Evolutionary conservation across 1,140 invertebrate genomes (phyloP), one percentile per base, ranked within the genome.

Genomic region (Sycobia sp.): DNA sequence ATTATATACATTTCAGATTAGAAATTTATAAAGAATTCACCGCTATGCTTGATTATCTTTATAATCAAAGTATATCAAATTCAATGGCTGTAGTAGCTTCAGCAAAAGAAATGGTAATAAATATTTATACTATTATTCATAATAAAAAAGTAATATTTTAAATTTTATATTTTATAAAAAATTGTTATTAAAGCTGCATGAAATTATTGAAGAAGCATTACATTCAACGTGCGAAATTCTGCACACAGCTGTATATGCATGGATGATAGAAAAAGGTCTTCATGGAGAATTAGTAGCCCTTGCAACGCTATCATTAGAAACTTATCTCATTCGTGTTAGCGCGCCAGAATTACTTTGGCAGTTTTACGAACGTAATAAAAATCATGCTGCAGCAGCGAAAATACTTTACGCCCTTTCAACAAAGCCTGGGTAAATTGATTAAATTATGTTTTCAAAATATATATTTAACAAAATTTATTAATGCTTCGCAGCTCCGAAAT

Each of bases 271-370:
- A 16, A 89, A 90, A 71, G 86, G 89, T 68, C 82, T 92, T 70
- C 84, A 87, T 50, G 88, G 89, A 62, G 92, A 93, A 75, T 78
- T 97, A 56, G 82, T 96, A 58, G 84, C 90, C 74, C 84, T 94
- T 69, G 82, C 87, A 41, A 89, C 93, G 55, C 86, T 90, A n/a
- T 92, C 90, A 5, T 82, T 97, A 39, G 93, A 95, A 73, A 84
- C 86, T 36, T 97, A 92, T 73, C 76, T 97, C 13, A 87, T 89
- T 51, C 85, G 88, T 25, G 78, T 90, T 1, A 84, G 86, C 51
- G 85, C 92, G 5, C 86, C 93, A 44, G 95, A 98, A 78, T 83
- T 99, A 57, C 81, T 98, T 14, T 98, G 96, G 96, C 95, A 95
- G 77, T 96, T 92, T 77, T 96, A 98, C 73, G 96, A 98, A 76